Evolutionary conservation across 2,797 vertebrate species (phyloP).

Genomic region (Sebastes dallii): DNA sequence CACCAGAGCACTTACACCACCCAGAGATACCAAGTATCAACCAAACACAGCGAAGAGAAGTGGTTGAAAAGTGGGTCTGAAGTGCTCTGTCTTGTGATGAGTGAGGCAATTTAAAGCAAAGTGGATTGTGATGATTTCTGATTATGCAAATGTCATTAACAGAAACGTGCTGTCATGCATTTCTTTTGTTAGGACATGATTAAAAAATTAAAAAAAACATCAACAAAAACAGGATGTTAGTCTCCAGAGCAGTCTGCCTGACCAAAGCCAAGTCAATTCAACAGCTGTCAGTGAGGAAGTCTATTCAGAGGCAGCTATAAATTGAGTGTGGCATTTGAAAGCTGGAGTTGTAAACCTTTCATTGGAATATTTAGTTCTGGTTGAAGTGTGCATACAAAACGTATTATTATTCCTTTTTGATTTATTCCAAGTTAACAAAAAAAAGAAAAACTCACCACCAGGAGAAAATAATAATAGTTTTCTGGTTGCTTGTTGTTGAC

Average conservation of each 20-base stretch:
- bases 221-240: not conserved
- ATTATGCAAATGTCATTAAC: constrained; percentile 42
- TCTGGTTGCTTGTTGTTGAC: constrained; percentile 11
- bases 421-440: constrained; percentile 24
- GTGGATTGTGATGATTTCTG: constrained; percentile 33
- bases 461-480: constrained; percentile 25
- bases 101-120: constrained; percentile 27
- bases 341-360: constrained; percentile 42
- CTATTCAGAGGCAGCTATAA: constrained; percentile 30
- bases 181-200: constrained; percentile 20
- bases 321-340: constrained; percentile 46
- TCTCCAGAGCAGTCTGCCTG: constrained; percentile 29
- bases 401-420: constrained; percentile 32
- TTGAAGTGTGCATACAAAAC: constrained; percentile 46
- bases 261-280: constrained; percentile 45
- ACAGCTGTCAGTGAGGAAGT: constrained; percentile 51
- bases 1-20: constrained; percentile 17
- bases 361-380: constrained; percentile 44
- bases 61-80: constrained; percentile 23
- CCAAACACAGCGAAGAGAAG: constrained; percentile 14
- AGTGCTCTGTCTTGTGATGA: constrained; percentile 26
- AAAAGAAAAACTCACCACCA: not conserved
- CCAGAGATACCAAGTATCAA: constrained; percentile 23
- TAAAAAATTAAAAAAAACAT: not conserved
- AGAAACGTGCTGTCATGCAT: constrained; percentile 38